Evolutionary conservation across 2,888 invertebrate genomes (phyloP).

Genomic region (Dynastes hyllus): DNA sequence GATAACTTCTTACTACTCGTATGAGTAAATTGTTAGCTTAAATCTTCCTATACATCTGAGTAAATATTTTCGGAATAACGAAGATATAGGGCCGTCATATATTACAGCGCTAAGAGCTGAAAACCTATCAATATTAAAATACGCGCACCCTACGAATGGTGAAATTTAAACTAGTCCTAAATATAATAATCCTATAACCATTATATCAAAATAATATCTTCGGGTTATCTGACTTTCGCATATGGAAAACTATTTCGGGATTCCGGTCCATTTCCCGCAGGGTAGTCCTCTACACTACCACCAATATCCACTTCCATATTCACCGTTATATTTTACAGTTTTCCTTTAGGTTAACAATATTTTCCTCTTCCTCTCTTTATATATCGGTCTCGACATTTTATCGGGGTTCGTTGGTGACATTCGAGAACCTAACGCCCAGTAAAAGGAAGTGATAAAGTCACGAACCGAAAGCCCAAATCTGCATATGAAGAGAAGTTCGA

Average conservation of each 20-base stretch:
- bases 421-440: conserved; percentile 44
- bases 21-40: too few species aligned
- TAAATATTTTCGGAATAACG: too few species aligned
- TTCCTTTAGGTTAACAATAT: conserved; percentile 47
- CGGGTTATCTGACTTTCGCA: conserved; percentile 33
- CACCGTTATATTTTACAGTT: conserved; percentile 42
- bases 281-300: conserved; percentile 25
- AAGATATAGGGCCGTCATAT: too few species aligned
- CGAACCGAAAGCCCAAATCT: conserved; percentile 35
- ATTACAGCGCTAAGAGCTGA: neutral
- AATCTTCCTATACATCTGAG: too few species aligned
- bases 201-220: conserved; percentile 22
- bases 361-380: conserved; percentile 41
- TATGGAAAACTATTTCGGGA: conserved; percentile 45
- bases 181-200: conserved; percentile 17
- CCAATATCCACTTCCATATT: conserved; percentile 44
- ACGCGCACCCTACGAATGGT: neutral
- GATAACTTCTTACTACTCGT: too few species aligned
- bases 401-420: conserved; percentile 44
- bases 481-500: conserved; percentile 44
- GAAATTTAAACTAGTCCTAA: conserved; percentile 4
- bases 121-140: conserved; percentile 7
- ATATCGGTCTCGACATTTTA: conserved; percentile 35
- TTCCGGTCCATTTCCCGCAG: conserved; percentile 44
- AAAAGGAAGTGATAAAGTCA: conserved; percentile 47